phyloP scores from a whole-genome alignment of 2,888 invertebrate genomes.

The Drosophila pseudotalamancana region DNA sequence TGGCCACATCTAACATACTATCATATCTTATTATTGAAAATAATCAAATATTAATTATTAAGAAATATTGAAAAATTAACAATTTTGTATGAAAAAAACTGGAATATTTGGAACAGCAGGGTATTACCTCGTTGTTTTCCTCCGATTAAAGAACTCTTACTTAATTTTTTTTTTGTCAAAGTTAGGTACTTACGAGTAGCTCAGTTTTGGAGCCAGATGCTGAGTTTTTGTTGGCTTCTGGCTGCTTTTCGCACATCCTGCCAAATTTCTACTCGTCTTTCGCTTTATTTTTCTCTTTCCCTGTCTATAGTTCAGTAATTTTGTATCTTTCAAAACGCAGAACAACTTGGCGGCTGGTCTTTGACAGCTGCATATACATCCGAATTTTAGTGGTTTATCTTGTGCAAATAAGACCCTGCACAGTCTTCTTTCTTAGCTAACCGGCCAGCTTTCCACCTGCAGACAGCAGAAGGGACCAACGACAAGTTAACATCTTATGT shows the following conservation, averaged over 20 bases:
- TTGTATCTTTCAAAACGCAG: slow-evolving; percentile 54
- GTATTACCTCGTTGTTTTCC: background rate
- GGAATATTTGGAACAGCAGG: background rate
- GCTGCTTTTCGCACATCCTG: slow-evolving; percentile 7
- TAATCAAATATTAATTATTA: no score
- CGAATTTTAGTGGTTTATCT: slow-evolving; percentile 37
- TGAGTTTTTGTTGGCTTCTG: slow-evolving; percentile 15
- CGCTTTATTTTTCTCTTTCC: background rate
- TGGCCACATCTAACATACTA: no score
- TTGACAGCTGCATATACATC: slow-evolving; percentile 71
- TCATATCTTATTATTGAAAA: no score
- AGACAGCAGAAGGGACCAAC: slow-evolving; percentile 5
- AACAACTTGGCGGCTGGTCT: slow-evolving; percentile 63
- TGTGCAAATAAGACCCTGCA: background rate
- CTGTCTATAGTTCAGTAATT: slow-evolving; percentile 37
- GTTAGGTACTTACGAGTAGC: slow-evolving; percentile 12
- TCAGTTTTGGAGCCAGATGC: slow-evolving; percentile 1
- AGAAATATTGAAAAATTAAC: no score
- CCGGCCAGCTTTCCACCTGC: slow-evolving; percentile 6
- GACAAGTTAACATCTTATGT: slow-evolving; percentile 55
- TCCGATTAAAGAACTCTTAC: background rate
- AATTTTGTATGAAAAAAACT: no score
- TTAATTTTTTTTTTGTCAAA: background rate
- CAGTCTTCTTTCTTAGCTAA: background rate
- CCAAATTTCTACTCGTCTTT: background rate